Conservation (phyloP, 2,888 invertebrate genomes). For the Heteropelma amictum region DNA sequence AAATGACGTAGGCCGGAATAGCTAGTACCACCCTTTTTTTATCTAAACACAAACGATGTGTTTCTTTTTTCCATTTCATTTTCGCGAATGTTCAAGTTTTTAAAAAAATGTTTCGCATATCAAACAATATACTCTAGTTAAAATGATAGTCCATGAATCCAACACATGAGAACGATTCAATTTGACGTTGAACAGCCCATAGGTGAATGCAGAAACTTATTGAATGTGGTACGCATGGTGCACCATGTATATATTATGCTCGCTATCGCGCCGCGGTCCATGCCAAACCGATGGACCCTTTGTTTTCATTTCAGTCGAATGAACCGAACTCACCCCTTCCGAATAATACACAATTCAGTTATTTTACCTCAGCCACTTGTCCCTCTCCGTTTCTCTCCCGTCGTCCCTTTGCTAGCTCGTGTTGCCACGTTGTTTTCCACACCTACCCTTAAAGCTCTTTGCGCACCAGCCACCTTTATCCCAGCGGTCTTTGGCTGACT, state of each 20-base stretch:
- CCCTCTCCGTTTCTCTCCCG: conserved; percentile 10
- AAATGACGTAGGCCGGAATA: no score
- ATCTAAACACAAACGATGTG: no score
- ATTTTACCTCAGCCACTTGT: conserved; percentile 51
- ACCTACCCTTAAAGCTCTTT: background rate
- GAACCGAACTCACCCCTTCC: conserved; percentile 58
- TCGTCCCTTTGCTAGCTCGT: conserved; percentile 24
- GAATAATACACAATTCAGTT: conserved; percentile 30
- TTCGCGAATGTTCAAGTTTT: no score
- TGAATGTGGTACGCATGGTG: conserved; percentile 27
- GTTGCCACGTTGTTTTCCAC: conserved; percentile 34
- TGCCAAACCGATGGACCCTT: conserved; percentile 67
- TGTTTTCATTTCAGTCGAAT: conserved; percentile 70
- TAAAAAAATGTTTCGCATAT: no score
- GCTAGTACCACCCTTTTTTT: no score
- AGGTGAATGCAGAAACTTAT: no score
- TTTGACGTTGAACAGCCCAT: no score
- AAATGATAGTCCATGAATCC: no score
- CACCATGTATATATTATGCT: conserved; percentile 10
- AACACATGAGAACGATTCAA: no score
- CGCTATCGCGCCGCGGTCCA: conserved; percentile 45
- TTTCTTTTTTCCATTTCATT: no score
- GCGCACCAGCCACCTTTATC: conserved; percentile 40
- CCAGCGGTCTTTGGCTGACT: conserved; percentile 35
- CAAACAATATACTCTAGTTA: no score